phyloP scores from a whole-genome alignment of 2,797 vertebrate genomes.

The Heterohyrax brucei region DNA sequence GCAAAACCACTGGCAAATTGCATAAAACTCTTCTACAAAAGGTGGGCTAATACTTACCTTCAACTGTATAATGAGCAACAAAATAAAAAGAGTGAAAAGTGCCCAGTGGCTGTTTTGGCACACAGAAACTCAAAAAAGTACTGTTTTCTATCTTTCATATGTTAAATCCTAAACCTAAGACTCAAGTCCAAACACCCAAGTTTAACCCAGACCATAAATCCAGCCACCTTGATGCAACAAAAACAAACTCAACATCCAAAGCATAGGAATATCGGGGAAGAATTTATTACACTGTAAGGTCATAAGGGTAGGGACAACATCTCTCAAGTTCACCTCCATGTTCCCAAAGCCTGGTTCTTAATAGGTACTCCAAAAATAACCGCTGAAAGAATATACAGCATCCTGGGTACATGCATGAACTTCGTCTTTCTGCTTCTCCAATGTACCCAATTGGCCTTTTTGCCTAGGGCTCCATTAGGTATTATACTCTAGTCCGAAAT shows the following conservation, averaged over 20 bases:
- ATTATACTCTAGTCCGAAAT: constrained; percentile 56
- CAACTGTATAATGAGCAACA: constrained; percentile 41
- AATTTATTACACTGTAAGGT: constrained; percentile 43
- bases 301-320: not conserved
- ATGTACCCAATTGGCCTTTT: constrained; percentile 5
- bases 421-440: constrained; percentile 34
- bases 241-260: constrained; percentile 58
- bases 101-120: constrained; percentile 35
- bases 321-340: constrained; percentile 11
- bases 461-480: not conserved
- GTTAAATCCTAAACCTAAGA: constrained; percentile 45
- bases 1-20: constrained; percentile 34
- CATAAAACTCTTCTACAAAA: constrained; percentile 63
- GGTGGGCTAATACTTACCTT: not conserved
- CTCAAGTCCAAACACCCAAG: constrained; percentile 32
- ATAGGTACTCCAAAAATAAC: constrained; percentile 38
- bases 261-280: constrained; percentile 19
- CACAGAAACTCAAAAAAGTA: not conserved
- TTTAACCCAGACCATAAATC: constrained; percentile 55
- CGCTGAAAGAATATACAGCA: constrained; percentile 14
- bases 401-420: not conserved
- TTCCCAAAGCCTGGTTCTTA: constrained; percentile 54
- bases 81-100: constrained; percentile 60
- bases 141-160: constrained; percentile 45
- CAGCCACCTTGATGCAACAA: constrained; percentile 17